phyloP scores from a whole-genome alignment of 2,113 vertebrate genomes.

The Nerophis lumbriciformis region DNA sequence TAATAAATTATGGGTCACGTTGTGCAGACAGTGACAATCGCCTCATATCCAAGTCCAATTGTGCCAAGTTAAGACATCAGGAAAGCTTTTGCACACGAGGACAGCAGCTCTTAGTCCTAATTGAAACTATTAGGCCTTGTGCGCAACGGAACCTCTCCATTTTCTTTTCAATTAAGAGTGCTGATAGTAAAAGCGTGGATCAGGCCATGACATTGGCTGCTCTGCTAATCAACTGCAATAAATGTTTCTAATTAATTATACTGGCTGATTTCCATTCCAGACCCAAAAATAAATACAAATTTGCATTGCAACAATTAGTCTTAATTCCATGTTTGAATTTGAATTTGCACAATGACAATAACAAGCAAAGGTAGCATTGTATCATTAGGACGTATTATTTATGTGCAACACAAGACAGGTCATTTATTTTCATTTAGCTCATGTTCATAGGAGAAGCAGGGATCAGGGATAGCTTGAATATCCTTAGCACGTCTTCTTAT shows the following conservation, averaged over 20 bases:
- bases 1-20: constrained; percentile 48
- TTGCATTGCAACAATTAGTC: constrained; percentile 42
- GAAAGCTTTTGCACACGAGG: not conserved
- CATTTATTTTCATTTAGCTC: constrained; percentile 27
- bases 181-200: constrained; percentile 52
- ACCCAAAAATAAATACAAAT: constrained; percentile 1
- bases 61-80: constrained; percentile 3
- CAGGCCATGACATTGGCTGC: constrained; percentile 47
- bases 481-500: too few relatives aligned
- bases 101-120: constrained; percentile 23
- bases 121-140: constrained; percentile 30
- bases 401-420: not conserved
- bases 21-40: constrained; percentile 23
- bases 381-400: constrained; percentile 6
- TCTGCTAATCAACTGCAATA: constrained; percentile 51
- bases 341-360: constrained; percentile 32
- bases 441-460: not conserved
- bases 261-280: constrained; percentile 31
- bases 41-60: constrained; percentile 27
- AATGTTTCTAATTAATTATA: constrained; percentile 54
- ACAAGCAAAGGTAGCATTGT: constrained; percentile 30
- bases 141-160: constrained; percentile 27
- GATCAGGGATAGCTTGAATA: too few relatives aligned
- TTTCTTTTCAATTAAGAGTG: constrained; percentile 57
- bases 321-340: constrained; percentile 8